Evolutionary conservation across 1,140 invertebrate species (phyloP).

Genomic region (Psix sp.): DNA sequence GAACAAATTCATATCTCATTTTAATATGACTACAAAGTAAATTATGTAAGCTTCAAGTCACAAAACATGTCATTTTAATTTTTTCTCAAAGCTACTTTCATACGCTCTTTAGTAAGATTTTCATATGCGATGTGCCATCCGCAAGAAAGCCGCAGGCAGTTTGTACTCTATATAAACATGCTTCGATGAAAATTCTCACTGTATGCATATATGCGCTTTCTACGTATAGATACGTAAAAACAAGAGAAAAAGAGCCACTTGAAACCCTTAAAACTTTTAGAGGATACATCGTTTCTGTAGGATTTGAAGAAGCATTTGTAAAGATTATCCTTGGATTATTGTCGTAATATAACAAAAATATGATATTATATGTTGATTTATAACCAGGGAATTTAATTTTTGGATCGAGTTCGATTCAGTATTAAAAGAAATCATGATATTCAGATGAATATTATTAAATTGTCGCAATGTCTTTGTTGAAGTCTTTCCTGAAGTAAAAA

Average conservation of each 20-base stretch:
- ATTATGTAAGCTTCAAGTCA: slow-evolving; percentile 15
- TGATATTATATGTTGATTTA: slow-evolving; percentile 47
- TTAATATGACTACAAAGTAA: slow-evolving; percentile 21
- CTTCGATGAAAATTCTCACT: slow-evolving; percentile 39
- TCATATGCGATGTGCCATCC: slow-evolving; percentile 55
- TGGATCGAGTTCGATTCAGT: slow-evolving; percentile 16
- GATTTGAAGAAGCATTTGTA: slow-evolving; percentile 44
- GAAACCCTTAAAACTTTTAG: slow-evolving; percentile 37
- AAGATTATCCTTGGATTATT: slow-evolving; percentile 47
- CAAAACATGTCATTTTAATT: slow-evolving; percentile 49
- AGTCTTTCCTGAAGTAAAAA: no score
- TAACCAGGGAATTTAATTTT: slow-evolving; percentile 30
- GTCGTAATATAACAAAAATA: slow-evolving; percentile 44
- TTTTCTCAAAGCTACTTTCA: slow-evolving; percentile 46
- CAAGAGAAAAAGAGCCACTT: slow-evolving; percentile 8
- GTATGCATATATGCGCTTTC: slow-evolving; percentile 10
- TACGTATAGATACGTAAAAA: slow-evolving; percentile 15
- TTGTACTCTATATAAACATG: slow-evolving; percentile 49
- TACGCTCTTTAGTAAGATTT: slow-evolving; percentile 52
- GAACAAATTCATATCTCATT: slow-evolving; percentile 10
- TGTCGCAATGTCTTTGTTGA: background rate
- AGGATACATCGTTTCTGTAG: slow-evolving; percentile 33
- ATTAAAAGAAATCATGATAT: slow-evolving; percentile 15
- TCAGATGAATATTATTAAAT: slow-evolving; percentile 11
- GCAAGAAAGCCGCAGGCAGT: slow-evolving; percentile 40